A percentile compares a stretch with the other conserved stretches of the same genome.
phyloP scores from a whole-genome alignment of 2,797 vertebrate species.

The Falco novaeseelandiae region DNA sequence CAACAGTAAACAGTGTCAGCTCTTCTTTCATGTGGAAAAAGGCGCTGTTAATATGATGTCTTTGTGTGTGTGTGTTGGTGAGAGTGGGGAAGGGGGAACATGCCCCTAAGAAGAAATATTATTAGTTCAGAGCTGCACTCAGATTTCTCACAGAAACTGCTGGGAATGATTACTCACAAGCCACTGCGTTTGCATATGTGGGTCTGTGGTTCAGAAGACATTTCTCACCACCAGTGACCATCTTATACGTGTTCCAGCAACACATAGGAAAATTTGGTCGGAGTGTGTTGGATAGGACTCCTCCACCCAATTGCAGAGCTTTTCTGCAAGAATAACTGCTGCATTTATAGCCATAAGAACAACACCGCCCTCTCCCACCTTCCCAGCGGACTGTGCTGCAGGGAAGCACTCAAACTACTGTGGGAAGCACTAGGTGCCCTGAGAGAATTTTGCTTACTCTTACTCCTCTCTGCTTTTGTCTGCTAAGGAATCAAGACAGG shows the following conservation, averaged over 20 bases:
- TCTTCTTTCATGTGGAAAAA: not conserved
- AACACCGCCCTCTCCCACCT: rapidly evolving
- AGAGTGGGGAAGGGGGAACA: not conserved
- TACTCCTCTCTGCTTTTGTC: not conserved
- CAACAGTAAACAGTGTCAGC: not conserved
- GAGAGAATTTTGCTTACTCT: not conserved
- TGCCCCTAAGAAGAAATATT: not conserved
- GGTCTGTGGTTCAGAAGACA: not conserved
- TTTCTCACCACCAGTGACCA: not conserved
- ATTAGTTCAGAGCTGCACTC: not conserved
- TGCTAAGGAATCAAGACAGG: not conserved
- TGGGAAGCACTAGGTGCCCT: not conserved
- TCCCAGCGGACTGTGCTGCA: not conserved
- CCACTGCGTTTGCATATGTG: rapidly evolving
- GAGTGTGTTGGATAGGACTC: not conserved
- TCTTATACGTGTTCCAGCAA: not conserved
- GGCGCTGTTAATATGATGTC: not conserved
- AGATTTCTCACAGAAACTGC: rapidly evolving
- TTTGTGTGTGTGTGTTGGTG: not conserved
- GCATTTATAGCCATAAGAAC: not conserved
- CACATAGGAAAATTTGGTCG: not conserved
- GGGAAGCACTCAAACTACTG: not conserved
- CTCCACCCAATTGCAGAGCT: not conserved
- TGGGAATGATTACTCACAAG: not conserved
- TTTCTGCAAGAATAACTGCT: not conserved